Evolutionary conservation across 2,888 invertebrate genomes (phyloP).

Genomic region (Blastobasis lacticolella): DNA sequence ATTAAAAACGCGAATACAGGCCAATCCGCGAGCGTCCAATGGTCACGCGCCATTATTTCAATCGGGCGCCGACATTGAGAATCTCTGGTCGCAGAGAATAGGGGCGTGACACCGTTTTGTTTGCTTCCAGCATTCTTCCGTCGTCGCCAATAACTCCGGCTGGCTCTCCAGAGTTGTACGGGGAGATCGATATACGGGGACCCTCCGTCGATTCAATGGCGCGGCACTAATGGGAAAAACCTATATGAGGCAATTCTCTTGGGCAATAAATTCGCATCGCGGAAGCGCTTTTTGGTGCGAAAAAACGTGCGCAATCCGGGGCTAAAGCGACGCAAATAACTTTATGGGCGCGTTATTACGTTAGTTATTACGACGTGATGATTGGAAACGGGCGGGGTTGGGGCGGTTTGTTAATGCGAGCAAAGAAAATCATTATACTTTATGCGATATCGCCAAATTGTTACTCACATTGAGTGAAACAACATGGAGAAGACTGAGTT

Average conservation of each 20-base stretch:
- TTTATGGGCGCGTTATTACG: no score
- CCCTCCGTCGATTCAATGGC: slow-evolving; percentile 8
- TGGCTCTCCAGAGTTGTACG: not conserved
- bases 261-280: slow-evolving; percentile 4
- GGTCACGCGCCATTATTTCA: not conserved
- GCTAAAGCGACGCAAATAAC: no score
- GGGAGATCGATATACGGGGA: slow-evolving; percentile 3
- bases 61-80: not conserved
- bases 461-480: no score
- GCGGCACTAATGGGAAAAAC: slow-evolving; percentile 6
- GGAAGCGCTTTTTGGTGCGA: no score
- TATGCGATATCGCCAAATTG: no score
- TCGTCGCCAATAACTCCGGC: slow-evolving; percentile 18
- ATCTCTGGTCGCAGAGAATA: slow-evolving; percentile 1
- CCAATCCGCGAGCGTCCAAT: no score
- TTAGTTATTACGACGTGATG: no score
- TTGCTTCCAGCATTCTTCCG: slow-evolving; percentile 23
- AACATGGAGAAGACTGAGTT: no score
- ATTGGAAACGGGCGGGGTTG: no score
- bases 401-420: no score
- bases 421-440: no score
- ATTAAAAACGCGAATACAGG: not conserved
- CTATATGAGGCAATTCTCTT: slow-evolving; percentile 6
- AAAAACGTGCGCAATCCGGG: no score
- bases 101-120: slow-evolving; percentile 20